Base-by-base conservation (phyloP, 2,797 vertebrate genomes). In the Hypotaenidia okinawae region DNA sequence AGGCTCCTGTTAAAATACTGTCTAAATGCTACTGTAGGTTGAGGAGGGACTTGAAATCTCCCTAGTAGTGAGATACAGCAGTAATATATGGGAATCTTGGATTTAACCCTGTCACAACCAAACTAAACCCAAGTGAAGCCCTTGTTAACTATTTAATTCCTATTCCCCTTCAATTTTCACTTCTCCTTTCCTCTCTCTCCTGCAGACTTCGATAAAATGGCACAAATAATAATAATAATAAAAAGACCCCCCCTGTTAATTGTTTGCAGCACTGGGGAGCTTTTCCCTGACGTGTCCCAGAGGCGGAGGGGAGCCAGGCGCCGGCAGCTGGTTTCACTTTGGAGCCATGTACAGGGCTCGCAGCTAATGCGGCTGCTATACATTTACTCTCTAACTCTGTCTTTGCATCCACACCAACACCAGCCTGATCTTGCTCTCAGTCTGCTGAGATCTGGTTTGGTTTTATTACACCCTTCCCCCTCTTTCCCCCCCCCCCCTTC, bases 321-420 rank as follows among this genome's bases (percentile, higher is more conserved):
- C 72, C 25, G 64, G 91, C 95, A 96, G 97, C 94, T 97, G 96
- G 67, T 95, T 97, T 51, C 84, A 83, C 79, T 96, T 96, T 84
- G 51, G 81, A 87, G 78, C 79, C 61, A 5, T 9, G 90, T 64
- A 72, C 2, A 52, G 57, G 32, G 84, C 81, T 72, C 7, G 3
- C 66, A 13, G 89, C 66, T 47, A 62, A 55, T 18, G 75, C 82
- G 33, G 92, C 91, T 63, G 63, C 83, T 90, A 7, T 8, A 66
- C 84, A 67, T 94, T 87, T 45, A 49, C 68, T 62, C 49, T 32
- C 39, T 39, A 83, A 67, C 86, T 86, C 72, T 58, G 49, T 27
- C 76, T 89, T 64, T 70, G 86, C 82, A 27, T 68, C 70, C 63
- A 1, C 75, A 24, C 52, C 49, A n/a, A 62, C 58, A 64, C 54